phyloP scores from a whole-genome alignment of 2,113 vertebrate genomes.

The Bostrychus sinensis region DNA sequence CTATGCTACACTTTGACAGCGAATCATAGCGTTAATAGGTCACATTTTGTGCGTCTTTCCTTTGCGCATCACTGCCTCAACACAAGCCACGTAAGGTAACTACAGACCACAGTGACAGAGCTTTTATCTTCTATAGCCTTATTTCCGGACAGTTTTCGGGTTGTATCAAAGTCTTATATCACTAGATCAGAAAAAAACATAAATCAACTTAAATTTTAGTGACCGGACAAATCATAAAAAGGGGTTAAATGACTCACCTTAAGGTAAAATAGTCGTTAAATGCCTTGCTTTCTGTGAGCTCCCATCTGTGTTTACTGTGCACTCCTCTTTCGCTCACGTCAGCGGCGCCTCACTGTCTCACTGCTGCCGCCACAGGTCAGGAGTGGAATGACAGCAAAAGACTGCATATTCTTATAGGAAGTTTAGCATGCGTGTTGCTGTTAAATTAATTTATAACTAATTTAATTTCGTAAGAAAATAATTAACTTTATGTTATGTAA shows the following conservation, averaged over 20 bases:
- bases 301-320: conserved; percentile 49
- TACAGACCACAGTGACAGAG: background rate
- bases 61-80: background rate
- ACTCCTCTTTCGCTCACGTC: background rate
- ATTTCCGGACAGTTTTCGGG: background rate
- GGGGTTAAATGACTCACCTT: conserved; percentile 37
- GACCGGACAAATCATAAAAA: background rate
- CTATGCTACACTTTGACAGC: no score
- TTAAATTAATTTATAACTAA: no score
- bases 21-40: no score
- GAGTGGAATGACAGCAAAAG: conserved; percentile 5
- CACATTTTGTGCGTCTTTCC: background rate
- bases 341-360: background rate
- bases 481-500: no score
- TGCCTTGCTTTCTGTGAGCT: background rate
- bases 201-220: background rate
- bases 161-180: background rate
- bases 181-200: background rate
- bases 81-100: background rate
- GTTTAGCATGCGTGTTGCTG: no score
- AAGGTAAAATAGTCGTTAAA: background rate
- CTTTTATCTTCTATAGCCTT: background rate
- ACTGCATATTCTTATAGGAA: no score
- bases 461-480: no score
- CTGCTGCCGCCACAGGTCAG: conserved; percentile 55